These are phyloP conservation scores for Philhelius pedissequus DNA, from an alignment of 2,888 invertebrate genomes.

Conservation along the genomic window DNA sequence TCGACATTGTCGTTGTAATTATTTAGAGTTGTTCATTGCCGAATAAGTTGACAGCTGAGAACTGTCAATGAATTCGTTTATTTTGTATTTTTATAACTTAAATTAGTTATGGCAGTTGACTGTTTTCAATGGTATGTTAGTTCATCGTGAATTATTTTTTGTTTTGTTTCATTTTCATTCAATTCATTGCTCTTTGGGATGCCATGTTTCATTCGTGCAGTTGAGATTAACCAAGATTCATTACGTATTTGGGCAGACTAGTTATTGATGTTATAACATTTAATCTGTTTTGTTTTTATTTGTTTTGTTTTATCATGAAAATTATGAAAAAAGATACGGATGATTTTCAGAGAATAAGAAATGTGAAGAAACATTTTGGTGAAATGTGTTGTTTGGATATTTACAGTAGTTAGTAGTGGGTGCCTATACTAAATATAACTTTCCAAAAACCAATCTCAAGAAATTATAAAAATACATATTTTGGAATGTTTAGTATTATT, in stretches of 20 bases:
- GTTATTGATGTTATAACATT: slow-evolving; percentile 92
- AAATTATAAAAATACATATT: no score
- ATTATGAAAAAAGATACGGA: background rate
- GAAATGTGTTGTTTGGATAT: no score
- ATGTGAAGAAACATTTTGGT: no score
- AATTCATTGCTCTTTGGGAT: slow-evolving; percentile 41
- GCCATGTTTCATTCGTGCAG: background rate
- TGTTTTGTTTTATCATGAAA: slow-evolving; percentile 21
- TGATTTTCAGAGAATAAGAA: background rate
- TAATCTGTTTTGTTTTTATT: slow-evolving; percentile 81
- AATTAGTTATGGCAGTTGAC: slow-evolving; percentile 66
- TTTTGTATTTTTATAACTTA: slow-evolving; percentile 43
- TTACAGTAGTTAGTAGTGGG: no score
- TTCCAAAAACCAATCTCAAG: no score
- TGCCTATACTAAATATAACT: no score
- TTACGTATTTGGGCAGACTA: slow-evolving; percentile 91
- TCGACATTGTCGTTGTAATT: background rate
- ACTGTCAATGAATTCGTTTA: slow-evolving; percentile 13
- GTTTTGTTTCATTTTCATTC: slow-evolving; percentile 6
- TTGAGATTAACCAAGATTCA: slow-evolving; percentile 86
- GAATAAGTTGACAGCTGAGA: slow-evolving; percentile 19
- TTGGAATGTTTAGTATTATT: no score
- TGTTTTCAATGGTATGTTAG: slow-evolving; percentile 64
- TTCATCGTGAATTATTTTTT: slow-evolving; percentile 1
- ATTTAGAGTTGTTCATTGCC: background rate